Percentiles rank a stretch among this genome's conserved stretches.
phyloP scores from a whole-genome alignment of 2,797 vertebrate species.

The Todus mexicanus region DNA sequence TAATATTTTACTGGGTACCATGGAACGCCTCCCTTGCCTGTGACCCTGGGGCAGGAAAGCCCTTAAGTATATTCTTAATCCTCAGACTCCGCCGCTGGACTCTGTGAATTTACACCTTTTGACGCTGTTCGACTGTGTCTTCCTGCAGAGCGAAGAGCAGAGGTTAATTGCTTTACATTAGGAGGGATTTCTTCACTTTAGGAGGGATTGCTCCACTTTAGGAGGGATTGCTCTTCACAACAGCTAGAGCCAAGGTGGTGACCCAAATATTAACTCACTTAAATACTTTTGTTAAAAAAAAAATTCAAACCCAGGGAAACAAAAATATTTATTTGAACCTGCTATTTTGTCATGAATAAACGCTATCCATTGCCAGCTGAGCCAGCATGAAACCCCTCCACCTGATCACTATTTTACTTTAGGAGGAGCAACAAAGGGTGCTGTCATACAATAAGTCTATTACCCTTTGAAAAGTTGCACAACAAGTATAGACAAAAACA shows the following conservation, averaged over 20 bases:
- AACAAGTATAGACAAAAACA: not conserved
- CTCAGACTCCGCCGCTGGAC: not conserved
- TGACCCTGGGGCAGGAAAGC: not conserved
- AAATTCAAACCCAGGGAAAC: not conserved
- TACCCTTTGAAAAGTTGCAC: not conserved
- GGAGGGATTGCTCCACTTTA: too few species aligned
- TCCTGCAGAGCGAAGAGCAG: not conserved
- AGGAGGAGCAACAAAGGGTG: not conserved
- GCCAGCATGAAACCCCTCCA: not conserved
- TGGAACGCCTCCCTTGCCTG: not conserved
- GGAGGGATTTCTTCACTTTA: too few species aligned
- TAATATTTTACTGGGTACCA: not conserved
- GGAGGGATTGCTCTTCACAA: not conserved
- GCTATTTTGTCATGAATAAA: not conserved
- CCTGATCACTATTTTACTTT: not conserved
- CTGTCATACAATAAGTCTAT: not conserved
- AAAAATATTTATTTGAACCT: constrained; percentile 22
- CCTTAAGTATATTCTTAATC: not conserved
- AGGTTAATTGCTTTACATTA: not conserved
- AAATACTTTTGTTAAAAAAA: not conserved
- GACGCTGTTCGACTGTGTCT: not conserved
- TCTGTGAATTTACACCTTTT: not conserved
- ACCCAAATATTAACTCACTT: not conserved
- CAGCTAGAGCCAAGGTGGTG: not conserved
- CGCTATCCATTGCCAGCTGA: not conserved